Evolutionary conservation across 2,113 vertebrate species (phyloP).

Genomic region (Centrocercus urophasianus): DNA sequence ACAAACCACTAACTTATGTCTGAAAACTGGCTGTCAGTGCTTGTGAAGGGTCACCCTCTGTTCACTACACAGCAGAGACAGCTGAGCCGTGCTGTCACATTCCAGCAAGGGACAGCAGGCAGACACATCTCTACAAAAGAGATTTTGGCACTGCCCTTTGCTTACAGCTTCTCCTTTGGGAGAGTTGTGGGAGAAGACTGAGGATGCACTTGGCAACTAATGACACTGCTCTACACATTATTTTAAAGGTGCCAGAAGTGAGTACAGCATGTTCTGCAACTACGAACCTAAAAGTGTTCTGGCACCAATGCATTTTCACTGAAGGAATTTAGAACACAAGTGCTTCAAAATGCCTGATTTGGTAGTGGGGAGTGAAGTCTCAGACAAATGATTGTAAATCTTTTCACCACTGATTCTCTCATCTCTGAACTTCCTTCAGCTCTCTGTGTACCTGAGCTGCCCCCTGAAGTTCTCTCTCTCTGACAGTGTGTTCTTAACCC

Average conservation of each 20-base stretch:
- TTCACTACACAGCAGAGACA: neutral
- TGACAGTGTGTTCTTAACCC: neutral
- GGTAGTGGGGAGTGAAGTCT: neutral
- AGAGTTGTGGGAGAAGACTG: neutral
- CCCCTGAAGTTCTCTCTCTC: neutral
- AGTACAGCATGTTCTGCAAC: neutral
- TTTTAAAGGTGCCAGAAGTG: neutral
- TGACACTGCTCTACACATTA: neutral
- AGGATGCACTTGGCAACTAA: neutral
- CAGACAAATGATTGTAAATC: neutral
- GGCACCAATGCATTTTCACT: neutral
- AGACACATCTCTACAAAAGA: neutral
- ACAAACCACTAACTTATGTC: neutral
- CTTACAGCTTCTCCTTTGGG: neutral
- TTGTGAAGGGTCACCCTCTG: neutral
- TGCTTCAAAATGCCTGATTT: neutral
- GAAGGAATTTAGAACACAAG: neutral
- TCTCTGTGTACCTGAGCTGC: neutral
- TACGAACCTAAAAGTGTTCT: neutral
- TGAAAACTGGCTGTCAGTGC: neutral
- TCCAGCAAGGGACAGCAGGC: neutral
- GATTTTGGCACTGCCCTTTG: neutral
- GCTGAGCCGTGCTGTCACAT: neutral
- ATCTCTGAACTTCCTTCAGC: neutral
- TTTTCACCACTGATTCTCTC: neutral